These are phyloP conservation scores for Astropecten irregularis DNA, from an alignment of 53 echinoderm and acorn worm genomes.

Conservation along the genomic window DNA sequence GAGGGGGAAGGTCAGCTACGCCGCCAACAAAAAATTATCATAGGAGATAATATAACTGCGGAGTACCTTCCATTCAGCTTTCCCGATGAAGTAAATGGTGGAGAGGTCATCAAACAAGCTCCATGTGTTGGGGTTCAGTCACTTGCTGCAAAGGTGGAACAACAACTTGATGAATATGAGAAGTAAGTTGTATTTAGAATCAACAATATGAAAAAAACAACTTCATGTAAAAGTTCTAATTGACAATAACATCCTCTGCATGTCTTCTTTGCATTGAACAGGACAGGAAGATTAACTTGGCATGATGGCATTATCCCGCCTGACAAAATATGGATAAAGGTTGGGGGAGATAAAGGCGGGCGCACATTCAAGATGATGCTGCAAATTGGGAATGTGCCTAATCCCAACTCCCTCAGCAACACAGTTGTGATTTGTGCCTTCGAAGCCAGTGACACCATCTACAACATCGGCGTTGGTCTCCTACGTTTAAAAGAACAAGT, in stretches of 20 bases:
- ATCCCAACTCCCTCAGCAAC: slow-evolving; percentile 16
- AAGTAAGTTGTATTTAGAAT: background rate
- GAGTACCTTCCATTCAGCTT: slow-evolving; percentile 1
- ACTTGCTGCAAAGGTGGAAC: background rate
- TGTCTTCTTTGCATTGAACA: background rate
- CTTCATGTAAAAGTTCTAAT: background rate
- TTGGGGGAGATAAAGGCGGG: slow-evolving; percentile 23
- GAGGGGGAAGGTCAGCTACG: background rate
- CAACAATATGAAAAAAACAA: background rate
- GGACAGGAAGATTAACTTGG: background rate
- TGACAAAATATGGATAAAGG: slow-evolving; percentile 29
- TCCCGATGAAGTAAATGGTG: slow-evolving; percentile 13
- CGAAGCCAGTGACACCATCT: background rate
- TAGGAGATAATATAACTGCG: slow-evolving; percentile 9
- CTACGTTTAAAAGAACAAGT: background rate
- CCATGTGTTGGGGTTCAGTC: slow-evolving; percentile 10
- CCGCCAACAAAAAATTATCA: slow-evolving; percentile 2
- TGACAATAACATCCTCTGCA: background rate
- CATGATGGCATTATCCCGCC: slow-evolving; percentile 5
- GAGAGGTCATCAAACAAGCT: slow-evolving; percentile 17
- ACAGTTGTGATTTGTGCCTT: slow-evolving; percentile 30
- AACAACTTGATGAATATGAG: slow-evolving; percentile 12
- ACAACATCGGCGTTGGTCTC: background rate
- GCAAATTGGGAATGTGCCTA: slow-evolving; percentile 14
- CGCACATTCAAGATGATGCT: slow-evolving; percentile 35